phyloP scores from a whole-genome alignment of 1,140 invertebrate species.

The Drosophila lowei region DNA sequence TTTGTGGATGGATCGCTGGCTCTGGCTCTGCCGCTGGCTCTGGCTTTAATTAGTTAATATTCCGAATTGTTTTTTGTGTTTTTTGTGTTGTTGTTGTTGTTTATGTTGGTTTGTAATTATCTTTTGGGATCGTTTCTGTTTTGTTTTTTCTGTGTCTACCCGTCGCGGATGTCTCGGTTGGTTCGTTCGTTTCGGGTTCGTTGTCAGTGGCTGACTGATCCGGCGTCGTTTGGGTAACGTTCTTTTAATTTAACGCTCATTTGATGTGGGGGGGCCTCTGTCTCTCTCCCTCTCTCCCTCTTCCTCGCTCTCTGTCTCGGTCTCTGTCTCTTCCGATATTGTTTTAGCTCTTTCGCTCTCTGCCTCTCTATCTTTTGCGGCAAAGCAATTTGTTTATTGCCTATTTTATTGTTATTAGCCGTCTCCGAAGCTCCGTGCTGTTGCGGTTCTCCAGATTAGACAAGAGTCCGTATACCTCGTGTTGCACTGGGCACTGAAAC shows the following conservation, averaged over 20 bases:
- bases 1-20: conserved; percentile 28
- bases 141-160: conserved; percentile 40
- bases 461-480: conserved; percentile 27
- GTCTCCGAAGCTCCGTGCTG: conserved; percentile 16
- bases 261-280: conserved; percentile 40
- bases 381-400: conserved; percentile 43
- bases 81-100: conserved; percentile 19
- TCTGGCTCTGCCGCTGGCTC: conserved; percentile 36
- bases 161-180: conserved; percentile 36
- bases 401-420: conserved; percentile 22
- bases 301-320: conserved; percentile 6
- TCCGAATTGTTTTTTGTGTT: conserved; percentile 49
- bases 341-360: conserved; percentile 14
- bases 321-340: conserved; percentile 8
- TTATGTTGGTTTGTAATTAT: conserved; percentile 59
- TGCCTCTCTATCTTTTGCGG: conserved; percentile 20
- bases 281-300: background rate
- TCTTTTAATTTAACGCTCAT: conserved; percentile 77
- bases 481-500: conserved; percentile 50
- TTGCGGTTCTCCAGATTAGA: conserved; percentile 54
- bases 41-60: conserved; percentile 74
- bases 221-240: conserved; percentile 62
- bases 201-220: conserved; percentile 75
- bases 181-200: conserved; percentile 66
- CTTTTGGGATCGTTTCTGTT: conserved; percentile 45